phyloP scores from a whole-genome alignment of 1,140 invertebrate species.

The Orius laevigatus region DNA sequence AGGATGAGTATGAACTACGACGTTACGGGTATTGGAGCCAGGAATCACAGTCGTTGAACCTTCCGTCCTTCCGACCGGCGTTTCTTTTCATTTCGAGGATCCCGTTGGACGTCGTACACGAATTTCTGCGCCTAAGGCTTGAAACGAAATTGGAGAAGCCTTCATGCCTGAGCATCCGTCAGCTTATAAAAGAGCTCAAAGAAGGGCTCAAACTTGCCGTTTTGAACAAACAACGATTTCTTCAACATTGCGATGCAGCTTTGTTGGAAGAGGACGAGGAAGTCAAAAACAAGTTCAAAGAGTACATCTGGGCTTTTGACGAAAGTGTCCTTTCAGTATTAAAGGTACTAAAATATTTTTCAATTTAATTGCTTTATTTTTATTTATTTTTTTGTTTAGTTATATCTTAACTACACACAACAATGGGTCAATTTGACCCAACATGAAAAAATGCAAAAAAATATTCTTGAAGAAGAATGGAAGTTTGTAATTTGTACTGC shows the following conservation, averaged over 20 bases:
- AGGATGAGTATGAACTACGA: conserved; percentile 32
- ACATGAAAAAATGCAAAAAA: conserved; percentile 52
- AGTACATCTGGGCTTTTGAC: conserved; percentile 56
- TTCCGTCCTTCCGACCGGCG: conserved; percentile 65
- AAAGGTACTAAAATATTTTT: conserved; percentile 33
- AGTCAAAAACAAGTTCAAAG: conserved; percentile 31
- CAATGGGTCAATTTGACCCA: conserved; percentile 52
- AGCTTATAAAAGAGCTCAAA: conserved; percentile 74
- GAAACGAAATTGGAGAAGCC: conserved; percentile 70
- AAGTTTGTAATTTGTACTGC: conserved; percentile 51
- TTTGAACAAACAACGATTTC: conserved; percentile 52
- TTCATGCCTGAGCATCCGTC: conserved; percentile 65
- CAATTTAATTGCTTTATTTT: conserved; percentile 1
- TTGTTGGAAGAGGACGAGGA: conserved; percentile 36
- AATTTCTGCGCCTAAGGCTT: conserved; percentile 66
- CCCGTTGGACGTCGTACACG: conserved; percentile 72
- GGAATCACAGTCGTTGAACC: conserved; percentile 52
- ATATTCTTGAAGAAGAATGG: conserved; percentile 67
- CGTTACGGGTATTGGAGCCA: conserved; percentile 60
- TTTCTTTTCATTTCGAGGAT: conserved; percentile 73
- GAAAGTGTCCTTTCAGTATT: conserved; percentile 55
- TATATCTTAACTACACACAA: conserved; percentile 58
- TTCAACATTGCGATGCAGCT: conserved; percentile 45
- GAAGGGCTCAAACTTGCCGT: conserved; percentile 67
- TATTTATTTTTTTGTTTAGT: conserved; percentile 24